These are phyloP conservation scores for Anastrepha ludens DNA, from an alignment of 1,140 invertebrate species.

Conservation along the genomic window DNA sequence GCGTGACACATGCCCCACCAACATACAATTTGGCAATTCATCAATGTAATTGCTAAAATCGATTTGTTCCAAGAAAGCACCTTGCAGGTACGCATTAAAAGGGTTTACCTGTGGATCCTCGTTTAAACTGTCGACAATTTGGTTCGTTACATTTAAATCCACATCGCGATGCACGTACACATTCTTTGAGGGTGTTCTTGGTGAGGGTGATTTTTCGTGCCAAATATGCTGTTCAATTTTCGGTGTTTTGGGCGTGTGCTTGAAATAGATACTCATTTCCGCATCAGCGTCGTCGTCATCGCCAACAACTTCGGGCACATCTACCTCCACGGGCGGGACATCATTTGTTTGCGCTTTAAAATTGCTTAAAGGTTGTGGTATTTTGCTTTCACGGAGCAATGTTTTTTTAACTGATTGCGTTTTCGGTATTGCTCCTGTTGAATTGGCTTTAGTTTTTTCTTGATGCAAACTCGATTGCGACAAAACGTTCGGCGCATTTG, in stretches of 20 bases:
- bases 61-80: slow-evolving; percentile 76
- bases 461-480: not conserved
- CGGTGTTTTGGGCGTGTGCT: slow-evolving; percentile 64
- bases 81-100: slow-evolving; percentile 76
- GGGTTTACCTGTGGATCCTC: slow-evolving; percentile 75
- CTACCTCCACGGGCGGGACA: not conserved
- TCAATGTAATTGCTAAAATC: slow-evolving; percentile 74
- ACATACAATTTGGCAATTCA: slow-evolving; percentile 63
- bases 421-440: not conserved
- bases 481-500: slow-evolving; percentile 3
- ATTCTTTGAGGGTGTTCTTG: slow-evolving; percentile 40
- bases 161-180: slow-evolving; percentile 55
- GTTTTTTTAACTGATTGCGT: not conserved
- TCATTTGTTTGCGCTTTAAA: not conserved
- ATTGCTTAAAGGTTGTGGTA: not conserved
- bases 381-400: not conserved
- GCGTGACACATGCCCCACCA: slow-evolving; percentile 64
- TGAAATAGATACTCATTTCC: slow-evolving; percentile 69
- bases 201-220: slow-evolving; percentile 56
- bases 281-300: slow-evolving; percentile 54
- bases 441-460: too few species aligned
- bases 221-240: slow-evolving; percentile 63
- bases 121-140: slow-evolving; percentile 56
- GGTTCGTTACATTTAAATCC: slow-evolving; percentile 58
- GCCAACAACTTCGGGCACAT: not conserved